Evolutionary conservation across 2,888 invertebrate species (phyloP), one percentile per base, ranked within the genome.

Genomic region (Drosophila ustulata): DNA sequence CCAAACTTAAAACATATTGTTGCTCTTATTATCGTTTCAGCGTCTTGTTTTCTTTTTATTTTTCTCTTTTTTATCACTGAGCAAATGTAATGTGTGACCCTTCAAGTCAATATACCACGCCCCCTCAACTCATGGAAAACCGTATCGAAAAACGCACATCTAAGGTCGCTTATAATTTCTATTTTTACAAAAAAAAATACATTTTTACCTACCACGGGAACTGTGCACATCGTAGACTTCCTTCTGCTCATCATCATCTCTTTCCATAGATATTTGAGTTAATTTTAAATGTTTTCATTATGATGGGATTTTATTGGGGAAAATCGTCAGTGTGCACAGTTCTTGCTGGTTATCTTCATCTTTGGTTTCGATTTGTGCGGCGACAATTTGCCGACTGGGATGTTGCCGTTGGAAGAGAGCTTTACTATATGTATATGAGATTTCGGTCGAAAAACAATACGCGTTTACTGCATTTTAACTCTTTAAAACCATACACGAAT

Each of bases 1-100:
- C 76, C 83, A 75, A 75, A 88, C 79, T 74, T 88, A 88, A 87
- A 85, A 82, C 82, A 88, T 89, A 89, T 87, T 88, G 88, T 90
- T 90, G 90, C 90, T 90, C 90, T 90, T 90, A 90, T 90, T 90
- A 90, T 90, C 90, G 90, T 90, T 90, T 90, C 90, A 90, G 90
- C 91, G 91, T 87, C 89, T 89, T 89, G 83, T 89, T 89, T 88
- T 88, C 80, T 89, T 89, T 88, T 87, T 87, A 83, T 83, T 89
- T 82, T 84, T 89, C 84, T 85, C 80, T 88, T 82, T 73, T 89
- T 89, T 89, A 83, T 85, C 81, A 82, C 80, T 88, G 85, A 87
- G 85, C 88, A 88, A 88, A 87, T 85, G 85, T 87, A 85, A 87
- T 84, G 84, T 84, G 84, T 87, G 83, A 83, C 86, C 82, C 85